Conservation (phyloP, 2,888 invertebrate species). For the Darwinula stevensoni region DNA sequence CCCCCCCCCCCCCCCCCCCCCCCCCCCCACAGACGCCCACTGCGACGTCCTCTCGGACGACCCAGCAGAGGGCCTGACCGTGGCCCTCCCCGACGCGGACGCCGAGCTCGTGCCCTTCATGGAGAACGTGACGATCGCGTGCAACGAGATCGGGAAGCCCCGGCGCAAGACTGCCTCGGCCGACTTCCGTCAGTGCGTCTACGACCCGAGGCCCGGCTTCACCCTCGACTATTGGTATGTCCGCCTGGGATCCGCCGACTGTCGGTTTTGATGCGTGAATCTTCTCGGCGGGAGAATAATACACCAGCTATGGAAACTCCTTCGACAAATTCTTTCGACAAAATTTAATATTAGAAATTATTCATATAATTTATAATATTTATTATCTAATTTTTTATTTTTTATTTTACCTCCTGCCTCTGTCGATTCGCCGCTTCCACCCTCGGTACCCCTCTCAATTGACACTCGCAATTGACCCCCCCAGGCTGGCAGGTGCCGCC, state of each 20-base stretch:
- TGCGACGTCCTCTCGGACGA: constrained; percentile 69
- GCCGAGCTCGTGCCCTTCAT: constrained; percentile 61
- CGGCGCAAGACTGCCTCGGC: constrained; percentile 51
- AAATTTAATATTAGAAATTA: no score
- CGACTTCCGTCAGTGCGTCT: constrained; percentile 72
- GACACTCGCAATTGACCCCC: no score
- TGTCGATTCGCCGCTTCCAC: no score
- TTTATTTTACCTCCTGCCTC: no score
- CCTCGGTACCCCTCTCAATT: no score
- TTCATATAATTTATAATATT: no score
- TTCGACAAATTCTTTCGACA: no score
- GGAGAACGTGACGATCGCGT: constrained; percentile 61
- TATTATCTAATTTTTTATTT: no score
- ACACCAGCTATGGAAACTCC: no score
- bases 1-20: background rate
- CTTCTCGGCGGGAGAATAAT: background rate
- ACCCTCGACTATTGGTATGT: constrained; percentile 48
- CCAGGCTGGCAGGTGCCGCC: constrained; percentile 30
- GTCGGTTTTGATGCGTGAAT: no score
- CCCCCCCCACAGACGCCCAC: constrained; percentile 33
- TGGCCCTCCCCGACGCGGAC: constrained; percentile 44
- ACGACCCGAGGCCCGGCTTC: constrained; percentile 68
- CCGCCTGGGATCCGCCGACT: background rate
- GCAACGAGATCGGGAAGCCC: constrained; percentile 42
- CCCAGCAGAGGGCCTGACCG: constrained; percentile 49